Evolutionary conservation across 2,797 vertebrate genomes (phyloP).

Genomic region (Setipinna tenuifilis): DNA sequence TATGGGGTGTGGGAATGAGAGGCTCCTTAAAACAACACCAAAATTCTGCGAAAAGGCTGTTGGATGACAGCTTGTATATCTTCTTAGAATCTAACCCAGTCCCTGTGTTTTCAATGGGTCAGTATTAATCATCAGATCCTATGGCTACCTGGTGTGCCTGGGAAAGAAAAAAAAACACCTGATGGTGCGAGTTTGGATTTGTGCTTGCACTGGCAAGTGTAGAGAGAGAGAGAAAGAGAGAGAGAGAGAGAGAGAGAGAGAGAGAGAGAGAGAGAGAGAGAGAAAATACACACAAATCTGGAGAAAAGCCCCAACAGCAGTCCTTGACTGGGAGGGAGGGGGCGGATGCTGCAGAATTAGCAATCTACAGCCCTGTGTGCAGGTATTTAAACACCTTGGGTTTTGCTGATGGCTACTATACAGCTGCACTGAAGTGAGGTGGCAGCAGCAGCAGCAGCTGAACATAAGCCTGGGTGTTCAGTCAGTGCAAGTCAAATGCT

Average conservation of each 20-base stretch:
- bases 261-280: too few species aligned
- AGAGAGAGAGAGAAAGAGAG: too few species aligned
- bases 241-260: background rate
- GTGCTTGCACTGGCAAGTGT: conserved; percentile 10
- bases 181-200: background rate
- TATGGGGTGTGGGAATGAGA: background rate
- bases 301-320: background rate
- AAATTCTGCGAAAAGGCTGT: background rate
- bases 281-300: background rate
- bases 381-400: conserved; percentile 1
- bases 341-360: background rate
- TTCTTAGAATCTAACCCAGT: background rate
- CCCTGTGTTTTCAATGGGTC: background rate
- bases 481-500: background rate
- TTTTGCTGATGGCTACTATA: background rate
- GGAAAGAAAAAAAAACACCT: background rate
- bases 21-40: background rate
- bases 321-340: background rate
- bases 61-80: background rate
- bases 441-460: background rate
- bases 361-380: background rate
- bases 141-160: background rate
- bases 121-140: background rate
- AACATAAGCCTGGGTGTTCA: background rate
- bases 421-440: conserved; percentile 3